Base-by-base conservation (phyloP, 2,113 vertebrate species). In the Oryzias curvinotus region DNA sequence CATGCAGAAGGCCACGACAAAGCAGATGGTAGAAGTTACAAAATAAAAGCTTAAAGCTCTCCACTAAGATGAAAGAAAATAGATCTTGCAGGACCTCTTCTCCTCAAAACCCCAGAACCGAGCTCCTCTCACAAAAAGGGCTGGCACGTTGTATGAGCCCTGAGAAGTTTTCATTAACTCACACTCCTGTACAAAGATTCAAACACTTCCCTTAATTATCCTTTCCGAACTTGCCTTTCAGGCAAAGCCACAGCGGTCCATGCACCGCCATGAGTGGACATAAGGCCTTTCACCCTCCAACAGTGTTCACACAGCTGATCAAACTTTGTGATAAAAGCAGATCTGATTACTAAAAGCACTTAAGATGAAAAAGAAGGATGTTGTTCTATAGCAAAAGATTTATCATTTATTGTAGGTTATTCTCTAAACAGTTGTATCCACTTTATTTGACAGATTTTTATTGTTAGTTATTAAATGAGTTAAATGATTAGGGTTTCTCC, bases 161-260 rank as follows among this genome's bases (percentile, higher is more conserved):
- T 60, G 73, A 81, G 77, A 63, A 57, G 78, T 69, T 83, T 77
- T 66, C 66, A 78, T 85, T 81, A 85, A 71, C 81, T 65, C 62
- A 57, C 67, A 75, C 82, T 79, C 83, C 43, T 28, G 47, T 75
- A 80, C 84, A 77, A 68, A 62, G 77, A 85, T 88, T 89, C 84
- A 86, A 85, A 88, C 85, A 81, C 54, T 57, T 44, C 13, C 73
- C 57, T 48, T 41, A 36, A 70, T 77, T 66, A 81, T 79, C 79
- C 73, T 53, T 57, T 65, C 60, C 30, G 63, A 74, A 59, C 69
- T 60, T 68, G 51, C 28, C 62, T 44, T 68, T 63, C 72, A 65
- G 21, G 57, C 52, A 7, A 26, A 64, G 56, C 52, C 28, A 54
- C 56, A 64, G 28, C 48, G 14, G 61, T 43, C 55, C 3, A 2